Base-by-base conservation (phyloP, 2,797 vertebrate species). In the Hydrophis major region DNA sequence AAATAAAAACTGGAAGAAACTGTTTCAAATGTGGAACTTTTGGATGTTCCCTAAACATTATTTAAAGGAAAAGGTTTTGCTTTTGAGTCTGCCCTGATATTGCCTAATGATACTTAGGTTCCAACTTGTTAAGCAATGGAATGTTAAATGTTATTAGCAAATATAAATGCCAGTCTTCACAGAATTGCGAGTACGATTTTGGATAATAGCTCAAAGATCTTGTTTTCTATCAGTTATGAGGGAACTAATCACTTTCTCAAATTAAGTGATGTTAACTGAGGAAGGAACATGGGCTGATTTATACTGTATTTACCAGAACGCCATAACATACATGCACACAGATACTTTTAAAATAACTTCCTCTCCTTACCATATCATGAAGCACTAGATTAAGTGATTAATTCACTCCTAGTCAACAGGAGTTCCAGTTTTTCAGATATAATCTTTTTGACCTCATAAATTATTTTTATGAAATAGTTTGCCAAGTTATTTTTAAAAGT, bases 301-400 rank as follows among this genome's bases (percentile, higher is more conserved):
- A 74, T 74, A 47, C 47, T 47, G 47, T 6, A 74, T 74, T 74
- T 74, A 74, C 18, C 32, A 74, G 69, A 74, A 74, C 16, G 6
- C 32, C 69, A 74, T 74, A 18, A 18, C 5, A 16, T 32, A 74
- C 14, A 32, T 32, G 16, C 6, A 74, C 14, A 25, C 18, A 83
- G 5, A 83, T 20, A 47, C 37, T 83, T 83, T 83, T 83, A 25
- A 47, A 83, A 25, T 83, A 83, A 83, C 10, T 25, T 86, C 55
- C 20, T 14, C 47, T 0, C 16, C 55, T 92, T 90, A 55, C 89
- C 0, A 0, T 0, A 0, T 37, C 0, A 32, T 87, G 66, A 1
- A 55, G n/a, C 4, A 16, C 28, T 63, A 69, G 53, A 87, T 60
- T 37, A 78, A 91, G 56, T 55, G 20, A n/a, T 57, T 28, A 66